Conservation (phyloP, 2,797 vertebrate genomes). For the Manis pentadactyla region DNA sequence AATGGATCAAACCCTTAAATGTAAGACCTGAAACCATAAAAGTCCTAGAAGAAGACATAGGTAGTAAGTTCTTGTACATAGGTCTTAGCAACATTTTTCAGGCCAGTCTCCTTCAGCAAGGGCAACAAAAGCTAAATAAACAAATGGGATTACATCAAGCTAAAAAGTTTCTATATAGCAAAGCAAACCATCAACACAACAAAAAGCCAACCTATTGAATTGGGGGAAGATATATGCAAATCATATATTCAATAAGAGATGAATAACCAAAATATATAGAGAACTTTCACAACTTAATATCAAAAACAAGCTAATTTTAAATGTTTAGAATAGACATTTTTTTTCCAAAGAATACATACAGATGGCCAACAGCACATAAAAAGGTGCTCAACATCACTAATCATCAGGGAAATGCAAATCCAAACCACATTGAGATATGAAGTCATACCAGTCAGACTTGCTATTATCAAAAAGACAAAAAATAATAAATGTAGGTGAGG, state of each 20-base stretch:
- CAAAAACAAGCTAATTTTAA: not conserved
- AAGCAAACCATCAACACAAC: not conserved
- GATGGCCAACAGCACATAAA: not conserved
- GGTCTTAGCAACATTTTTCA: not conserved
- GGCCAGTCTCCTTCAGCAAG: not conserved
- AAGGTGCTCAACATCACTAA: not conserved
- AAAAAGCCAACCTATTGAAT: not conserved
- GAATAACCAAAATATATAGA: not conserved
- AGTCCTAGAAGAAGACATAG: not conserved
- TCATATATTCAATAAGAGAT: not conserved
- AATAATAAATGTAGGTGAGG: not conserved
- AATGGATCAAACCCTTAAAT: not conserved
- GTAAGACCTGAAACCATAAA: not conserved
- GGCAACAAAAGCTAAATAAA: not conserved
- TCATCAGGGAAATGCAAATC: not conserved
- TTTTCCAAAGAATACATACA: not conserved
- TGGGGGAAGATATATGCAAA: not conserved
- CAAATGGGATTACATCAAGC: not conserved
- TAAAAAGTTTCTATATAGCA: not conserved
- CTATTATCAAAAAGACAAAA: not conserved
- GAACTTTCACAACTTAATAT: not conserved
- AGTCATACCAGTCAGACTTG: not conserved
- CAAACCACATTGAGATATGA: not conserved
- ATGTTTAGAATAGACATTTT: not conserved
- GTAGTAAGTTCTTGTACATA: not conserved